Percentiles rank a stretch among this genome's conserved stretches.
These are phyloP conservation scores for Sialia sialis DNA, from an alignment of 2,113 vertebrate species.

Conservation along the genomic window DNA sequence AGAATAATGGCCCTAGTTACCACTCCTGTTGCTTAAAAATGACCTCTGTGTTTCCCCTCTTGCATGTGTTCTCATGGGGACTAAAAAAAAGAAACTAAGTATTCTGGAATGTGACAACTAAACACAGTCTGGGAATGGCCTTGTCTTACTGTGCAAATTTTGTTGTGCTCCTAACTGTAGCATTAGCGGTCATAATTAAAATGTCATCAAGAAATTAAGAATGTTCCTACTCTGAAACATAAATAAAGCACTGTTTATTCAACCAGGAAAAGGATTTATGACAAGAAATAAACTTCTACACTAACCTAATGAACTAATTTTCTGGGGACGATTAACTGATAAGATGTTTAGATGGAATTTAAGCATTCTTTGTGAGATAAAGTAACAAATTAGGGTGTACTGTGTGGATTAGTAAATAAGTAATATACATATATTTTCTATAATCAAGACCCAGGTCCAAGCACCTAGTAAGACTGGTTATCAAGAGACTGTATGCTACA, in stretches of 20 bases:
- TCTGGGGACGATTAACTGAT: conserved; percentile 32
- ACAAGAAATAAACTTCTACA: conserved; percentile 14
- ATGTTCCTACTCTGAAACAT: neutral
- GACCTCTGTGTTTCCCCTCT: neutral
- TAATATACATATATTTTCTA: conserved; percentile 24
- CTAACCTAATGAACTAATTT: conserved; percentile 46
- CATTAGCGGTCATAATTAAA: neutral
- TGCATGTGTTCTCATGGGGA: neutral
- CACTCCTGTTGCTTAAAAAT: neutral
- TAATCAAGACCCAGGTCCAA: conserved; percentile 21
- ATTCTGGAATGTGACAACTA: neutral
- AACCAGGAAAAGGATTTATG: neutral
- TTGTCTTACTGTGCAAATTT: neutral
- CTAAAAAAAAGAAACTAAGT: neutral
- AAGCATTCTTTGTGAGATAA: conserved; percentile 48
- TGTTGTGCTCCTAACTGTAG: neutral
- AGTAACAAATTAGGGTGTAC: conserved; percentile 20
- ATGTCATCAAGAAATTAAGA: neutral
- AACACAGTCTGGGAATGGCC: neutral
- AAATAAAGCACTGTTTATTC: conserved; percentile 29
- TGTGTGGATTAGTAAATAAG: conserved; percentile 48
- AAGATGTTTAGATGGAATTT: conserved; percentile 31
- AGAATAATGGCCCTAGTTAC: neutral
- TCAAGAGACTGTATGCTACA: neutral
- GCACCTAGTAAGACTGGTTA: neutral